A percentile compares a stretch with the other conserved stretches of the same genome.
These are phyloP conservation scores for Hyposoter didymator DNA, from an alignment of 2,888 invertebrate species.

Conservation along the genomic window DNA sequence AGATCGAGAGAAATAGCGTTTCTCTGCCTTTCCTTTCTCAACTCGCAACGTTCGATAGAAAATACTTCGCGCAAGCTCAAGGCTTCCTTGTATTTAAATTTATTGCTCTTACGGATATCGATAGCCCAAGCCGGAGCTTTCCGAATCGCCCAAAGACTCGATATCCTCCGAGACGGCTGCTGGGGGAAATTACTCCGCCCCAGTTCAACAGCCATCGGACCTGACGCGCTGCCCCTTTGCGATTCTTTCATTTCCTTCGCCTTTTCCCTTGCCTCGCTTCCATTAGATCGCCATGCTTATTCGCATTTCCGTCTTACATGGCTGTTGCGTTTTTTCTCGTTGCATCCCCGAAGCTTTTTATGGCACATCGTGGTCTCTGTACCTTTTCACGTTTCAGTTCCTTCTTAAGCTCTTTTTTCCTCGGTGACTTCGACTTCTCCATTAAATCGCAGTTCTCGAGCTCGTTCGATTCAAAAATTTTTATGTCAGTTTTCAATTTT, in stretches of 20 bases:
- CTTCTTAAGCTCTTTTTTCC: slow-evolving; percentile 17
- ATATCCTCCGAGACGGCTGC: slow-evolving; percentile 50
- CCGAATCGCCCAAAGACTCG: slow-evolving; percentile 51
- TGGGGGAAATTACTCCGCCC: slow-evolving; percentile 57
- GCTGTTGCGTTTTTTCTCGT: slow-evolving; percentile 18
- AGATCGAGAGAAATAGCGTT: slow-evolving; percentile 21
- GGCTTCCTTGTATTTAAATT: slow-evolving; percentile 63
- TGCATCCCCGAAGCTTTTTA: slow-evolving; percentile 29
- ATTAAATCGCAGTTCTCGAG: slow-evolving; percentile 2
- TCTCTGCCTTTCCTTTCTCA: slow-evolving; percentile 14
- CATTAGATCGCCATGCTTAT: slow-evolving; percentile 42
- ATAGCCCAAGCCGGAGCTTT: slow-evolving; percentile 39
- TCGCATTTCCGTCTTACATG: slow-evolving; percentile 26
- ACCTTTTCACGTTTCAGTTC: slow-evolving; percentile 46
- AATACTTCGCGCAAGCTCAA: slow-evolving; percentile 20
- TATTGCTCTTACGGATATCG: slow-evolving; percentile 65
- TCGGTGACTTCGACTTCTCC: slow-evolving; percentile 20
- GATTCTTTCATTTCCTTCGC: slow-evolving; percentile 50
- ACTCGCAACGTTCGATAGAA: slow-evolving; percentile 15
- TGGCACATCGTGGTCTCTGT: slow-evolving; percentile 3
- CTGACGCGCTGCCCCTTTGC: slow-evolving; percentile 38
- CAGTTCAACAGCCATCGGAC: slow-evolving; percentile 36
- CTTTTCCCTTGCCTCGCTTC: slow-evolving; percentile 23
- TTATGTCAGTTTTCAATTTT: too few species aligned
- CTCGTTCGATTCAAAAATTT: not conserved